A percentile compares a stretch with the other conserved stretches of the same genome.
Conservation (phyloP, 2,113 vertebrate genomes). For the Mus pahari region DNA sequence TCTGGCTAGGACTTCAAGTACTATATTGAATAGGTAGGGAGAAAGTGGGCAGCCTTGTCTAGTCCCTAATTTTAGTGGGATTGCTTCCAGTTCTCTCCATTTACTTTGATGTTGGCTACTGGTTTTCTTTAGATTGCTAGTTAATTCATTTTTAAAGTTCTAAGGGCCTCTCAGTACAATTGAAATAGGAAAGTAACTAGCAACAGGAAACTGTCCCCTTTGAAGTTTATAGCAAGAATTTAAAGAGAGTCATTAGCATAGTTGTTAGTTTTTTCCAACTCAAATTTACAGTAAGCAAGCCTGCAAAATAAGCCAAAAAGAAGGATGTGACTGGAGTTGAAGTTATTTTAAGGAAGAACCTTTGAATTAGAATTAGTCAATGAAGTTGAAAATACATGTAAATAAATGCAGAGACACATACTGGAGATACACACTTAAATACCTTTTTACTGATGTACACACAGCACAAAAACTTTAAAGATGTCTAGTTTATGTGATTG, state of each 20-base stretch:
- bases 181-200: not conserved
- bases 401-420: not conserved
- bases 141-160: not conserved
- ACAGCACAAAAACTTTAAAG: not conserved
- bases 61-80: too few relatives aligned
- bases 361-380: constrained; percentile 7
- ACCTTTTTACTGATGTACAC: not conserved
- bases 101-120: too few relatives aligned
- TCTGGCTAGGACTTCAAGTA: too few relatives aligned
- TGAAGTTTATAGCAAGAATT: constrained; percentile 43
- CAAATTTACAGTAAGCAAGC: not conserved
- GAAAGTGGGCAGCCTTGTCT: too few relatives aligned
- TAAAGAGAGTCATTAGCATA: not conserved
- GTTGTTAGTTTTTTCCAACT: not conserved
- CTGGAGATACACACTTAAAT: not conserved
- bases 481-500: not conserved
- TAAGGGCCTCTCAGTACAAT: not conserved
- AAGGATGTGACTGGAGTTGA: not conserved
- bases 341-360: not conserved
- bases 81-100: too few relatives aligned
- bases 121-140: too few relatives aligned
- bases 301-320: not conserved
- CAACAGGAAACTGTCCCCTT: not conserved
- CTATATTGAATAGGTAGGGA: too few relatives aligned
- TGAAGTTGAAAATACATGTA: not conserved